Percentiles rank a stretch among this genome's conserved stretches.
Evolutionary conservation across 2,888 invertebrate genomes (phyloP).

Genomic region (Lasius platythorax): DNA sequence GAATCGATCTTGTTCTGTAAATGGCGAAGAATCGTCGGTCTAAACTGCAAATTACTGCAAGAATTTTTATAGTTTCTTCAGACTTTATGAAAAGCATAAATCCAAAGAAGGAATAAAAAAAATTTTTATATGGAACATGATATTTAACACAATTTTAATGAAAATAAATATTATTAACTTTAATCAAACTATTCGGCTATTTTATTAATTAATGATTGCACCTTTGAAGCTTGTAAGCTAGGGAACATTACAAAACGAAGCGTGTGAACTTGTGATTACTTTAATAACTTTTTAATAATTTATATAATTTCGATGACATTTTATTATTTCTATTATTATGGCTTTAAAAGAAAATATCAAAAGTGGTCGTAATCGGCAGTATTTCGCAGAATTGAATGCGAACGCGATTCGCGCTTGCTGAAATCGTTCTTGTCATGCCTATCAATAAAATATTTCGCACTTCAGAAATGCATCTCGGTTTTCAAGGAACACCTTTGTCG

Average conservation of each 20-base stretch:
- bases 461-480: slow-evolving; percentile 5
- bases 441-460: slow-evolving; percentile 21
- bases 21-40: not conserved
- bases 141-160: not conserved
- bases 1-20: not conserved
- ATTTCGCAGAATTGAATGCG: slow-evolving; percentile 22
- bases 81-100: not conserved
- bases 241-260: not conserved
- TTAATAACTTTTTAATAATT: not conserved
- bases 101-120: not conserved
- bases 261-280: not conserved
- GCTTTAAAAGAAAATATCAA: not conserved
- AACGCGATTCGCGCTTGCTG: not conserved
- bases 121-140: not conserved
- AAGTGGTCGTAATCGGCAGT: not conserved
- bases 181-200: not conserved
- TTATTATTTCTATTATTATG: not conserved
- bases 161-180: not conserved
- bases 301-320: not conserved
- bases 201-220: not conserved
- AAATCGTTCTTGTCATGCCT: slow-evolving; percentile 19
- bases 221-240: not conserved
- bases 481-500: slow-evolving; percentile 46
- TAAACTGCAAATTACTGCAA: not conserved
- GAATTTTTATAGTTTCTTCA: not conserved